Conservation (phyloP, 2,113 vertebrate species). For the Phylloscopus trochilus region DNA sequence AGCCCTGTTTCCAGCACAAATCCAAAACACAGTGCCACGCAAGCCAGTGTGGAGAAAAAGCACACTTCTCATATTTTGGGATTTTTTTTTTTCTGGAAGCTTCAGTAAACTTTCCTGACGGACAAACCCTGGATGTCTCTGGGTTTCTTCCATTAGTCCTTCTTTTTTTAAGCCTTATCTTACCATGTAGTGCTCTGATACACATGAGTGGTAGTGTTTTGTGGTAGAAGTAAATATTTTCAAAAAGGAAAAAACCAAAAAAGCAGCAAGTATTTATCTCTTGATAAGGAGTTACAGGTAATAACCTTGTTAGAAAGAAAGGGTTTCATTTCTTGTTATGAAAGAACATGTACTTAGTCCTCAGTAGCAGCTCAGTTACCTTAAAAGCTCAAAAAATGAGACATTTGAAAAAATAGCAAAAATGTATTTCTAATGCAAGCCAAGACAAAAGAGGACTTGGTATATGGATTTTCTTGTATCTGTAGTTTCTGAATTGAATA, state of each 20-base stretch:
- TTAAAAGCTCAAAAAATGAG: not conserved
- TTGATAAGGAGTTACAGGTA: not conserved
- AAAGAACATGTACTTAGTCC: not conserved
- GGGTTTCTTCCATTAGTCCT: not conserved
- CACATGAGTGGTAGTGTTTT: not conserved
- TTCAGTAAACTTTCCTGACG: not conserved
- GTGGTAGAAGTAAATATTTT: not conserved
- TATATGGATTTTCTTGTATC: not conserved
- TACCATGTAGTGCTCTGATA: not conserved
- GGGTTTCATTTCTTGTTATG: not conserved
- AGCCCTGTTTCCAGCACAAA: not conserved
- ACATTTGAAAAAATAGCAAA: not conserved
- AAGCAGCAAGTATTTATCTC: not conserved
- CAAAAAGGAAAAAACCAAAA: not conserved
- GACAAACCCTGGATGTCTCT: not conserved
- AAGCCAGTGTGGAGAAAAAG: not conserved
- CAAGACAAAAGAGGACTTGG: not conserved
- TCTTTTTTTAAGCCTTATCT: not conserved
- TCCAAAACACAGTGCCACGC: not conserved
- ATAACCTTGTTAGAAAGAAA: not conserved
- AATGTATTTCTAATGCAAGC: not conserved
- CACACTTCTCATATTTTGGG: not conserved
- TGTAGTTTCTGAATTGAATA: not conserved
- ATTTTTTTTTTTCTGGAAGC: not conserved
- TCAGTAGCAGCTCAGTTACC: not conserved